Base-by-base conservation (phyloP, 53 echinoderm and acorn worm genomes). In the Luidia sarsii region DNA sequence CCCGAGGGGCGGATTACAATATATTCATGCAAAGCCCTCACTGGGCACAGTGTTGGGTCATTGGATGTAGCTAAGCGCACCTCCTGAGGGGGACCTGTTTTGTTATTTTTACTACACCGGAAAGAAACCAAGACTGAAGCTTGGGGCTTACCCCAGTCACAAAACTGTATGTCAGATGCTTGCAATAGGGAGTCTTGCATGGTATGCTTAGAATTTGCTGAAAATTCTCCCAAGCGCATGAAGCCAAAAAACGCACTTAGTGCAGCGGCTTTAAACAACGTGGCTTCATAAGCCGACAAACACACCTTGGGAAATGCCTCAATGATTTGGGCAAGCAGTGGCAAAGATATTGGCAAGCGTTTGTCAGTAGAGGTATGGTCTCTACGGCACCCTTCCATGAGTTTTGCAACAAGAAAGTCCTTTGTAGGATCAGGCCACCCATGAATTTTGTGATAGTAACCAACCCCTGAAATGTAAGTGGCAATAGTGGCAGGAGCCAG, bases 391-490 rank as follows among this genome's bases (percentile, higher is more conserved):
- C 63, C 63, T 33, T 22, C 34, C 63, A 63, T 24, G 21, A 63
- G 27, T 63, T 63, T 63, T 4, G 1, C 27, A 31, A 63, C 63
- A 3, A 63, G n/a, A 33, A 75, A 75, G 51, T 55, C 39, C 21
- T 75, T 25, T 4, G 75, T 75, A 32, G 55, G 53, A 21, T 75
- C 75, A 28, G 24, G 54, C 57, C 41, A 33, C 15, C 39, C 31
- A 25, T 48, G 70, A 25, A 39, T 39, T 20, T 56, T 53, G 28
- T 54, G 41, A 49, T 56, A 37, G 25, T 57, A 57, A 4, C 6
- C 57, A 24, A 57, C 57, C 23, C 57, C 57, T 7, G 57, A 57
- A 22, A 57, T 7, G 57, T 57, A 57, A 24, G 57, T 57, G 27
- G 57, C 57, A 57, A 57, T 57, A 7, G 57, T 57, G 57, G 57